Conservation (phyloP, 1,140 invertebrate genomes). For the Heliconius hermathena region DNA sequence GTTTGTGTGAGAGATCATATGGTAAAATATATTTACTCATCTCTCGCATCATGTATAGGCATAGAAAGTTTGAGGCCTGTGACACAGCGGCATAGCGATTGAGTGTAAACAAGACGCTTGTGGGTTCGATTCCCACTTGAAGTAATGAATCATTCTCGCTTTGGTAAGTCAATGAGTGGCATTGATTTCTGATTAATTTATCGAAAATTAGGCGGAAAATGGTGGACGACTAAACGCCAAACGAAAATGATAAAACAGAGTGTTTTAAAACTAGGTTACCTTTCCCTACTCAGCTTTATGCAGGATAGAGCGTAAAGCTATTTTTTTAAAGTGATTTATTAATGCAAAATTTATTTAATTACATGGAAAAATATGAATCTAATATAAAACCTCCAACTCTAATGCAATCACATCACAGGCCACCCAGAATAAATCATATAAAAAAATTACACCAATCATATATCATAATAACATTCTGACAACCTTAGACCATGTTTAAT, state of each 20-base stretch:
- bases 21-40: not conserved
- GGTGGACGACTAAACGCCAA: no score
- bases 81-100: no score
- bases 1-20: not conserved
- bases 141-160: not conserved
- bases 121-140: not conserved
- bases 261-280: no score
- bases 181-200: no score
- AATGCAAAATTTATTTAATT: not conserved
- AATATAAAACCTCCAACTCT: not conserved
- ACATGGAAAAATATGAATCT: not conserved
- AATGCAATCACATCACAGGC: not conserved
- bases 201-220: no score
- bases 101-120: not conserved
- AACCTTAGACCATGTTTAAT: conserved; percentile 3
- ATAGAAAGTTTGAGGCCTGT: not conserved
- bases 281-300: no score
- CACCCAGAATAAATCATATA: not conserved
- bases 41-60: not conserved
- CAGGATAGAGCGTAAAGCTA: no score
- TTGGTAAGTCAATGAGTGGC: no score
- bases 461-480: conserved; percentile 3
- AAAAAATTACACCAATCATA: not conserved
- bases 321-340: not conserved
- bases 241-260: no score